phyloP scores from a whole-genome alignment of 2,888 invertebrate genomes.

The Brachylomia viminalis region DNA sequence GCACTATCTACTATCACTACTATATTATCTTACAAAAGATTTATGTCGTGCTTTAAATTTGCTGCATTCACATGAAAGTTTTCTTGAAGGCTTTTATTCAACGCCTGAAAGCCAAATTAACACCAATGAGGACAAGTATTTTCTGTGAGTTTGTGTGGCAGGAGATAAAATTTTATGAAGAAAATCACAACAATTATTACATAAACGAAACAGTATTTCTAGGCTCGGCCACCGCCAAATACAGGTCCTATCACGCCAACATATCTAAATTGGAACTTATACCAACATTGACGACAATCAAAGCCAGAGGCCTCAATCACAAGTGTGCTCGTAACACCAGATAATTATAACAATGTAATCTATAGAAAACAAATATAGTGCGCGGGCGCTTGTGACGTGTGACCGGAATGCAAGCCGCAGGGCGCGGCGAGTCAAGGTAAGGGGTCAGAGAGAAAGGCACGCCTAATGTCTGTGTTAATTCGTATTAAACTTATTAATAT shows the following conservation, averaged over 20 bases:
- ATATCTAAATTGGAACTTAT: constrained; percentile 26
- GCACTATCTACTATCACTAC: too few species aligned
- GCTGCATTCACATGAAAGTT: too few species aligned
- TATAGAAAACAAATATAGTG: constrained; percentile 69
- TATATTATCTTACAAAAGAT: too few species aligned
- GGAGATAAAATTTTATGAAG: too few species aligned
- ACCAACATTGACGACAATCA: constrained; percentile 28
- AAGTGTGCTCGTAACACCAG: constrained; percentile 63
- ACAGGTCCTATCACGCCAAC: constrained; percentile 20
- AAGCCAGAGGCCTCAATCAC: constrained; percentile 56
- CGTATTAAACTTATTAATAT: constrained; percentile 70
- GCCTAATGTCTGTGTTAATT: constrained; percentile 83
- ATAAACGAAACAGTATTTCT: too few species aligned
- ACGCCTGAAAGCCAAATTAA: too few species aligned
- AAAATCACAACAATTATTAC: too few species aligned
- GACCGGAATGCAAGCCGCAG: constrained; percentile 82
- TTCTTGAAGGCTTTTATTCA: too few species aligned
- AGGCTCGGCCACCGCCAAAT: too few species aligned
- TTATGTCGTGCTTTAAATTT: too few species aligned
- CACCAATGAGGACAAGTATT: too few species aligned
- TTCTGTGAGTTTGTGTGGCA: too few species aligned
- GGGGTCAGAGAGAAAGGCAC: constrained; percentile 89
- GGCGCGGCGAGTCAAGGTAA: constrained; percentile 89
- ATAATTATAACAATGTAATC: constrained; percentile 72
- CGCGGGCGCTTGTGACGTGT: constrained; percentile 80